Base-by-base conservation (phyloP, 2,113 vertebrate genomes). In the Casuarius casuarius region DNA sequence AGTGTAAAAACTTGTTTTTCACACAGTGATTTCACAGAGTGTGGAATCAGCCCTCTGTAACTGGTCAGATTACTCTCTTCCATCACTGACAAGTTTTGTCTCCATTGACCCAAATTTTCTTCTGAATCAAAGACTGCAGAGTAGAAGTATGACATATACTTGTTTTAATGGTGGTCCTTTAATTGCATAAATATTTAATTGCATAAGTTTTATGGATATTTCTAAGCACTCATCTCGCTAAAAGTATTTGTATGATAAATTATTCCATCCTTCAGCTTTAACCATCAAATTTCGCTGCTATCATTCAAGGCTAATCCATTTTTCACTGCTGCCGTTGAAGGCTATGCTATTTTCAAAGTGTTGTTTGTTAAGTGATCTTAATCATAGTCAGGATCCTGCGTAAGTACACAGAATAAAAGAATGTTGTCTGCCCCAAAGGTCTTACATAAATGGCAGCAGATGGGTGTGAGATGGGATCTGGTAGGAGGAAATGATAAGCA, bases 401-500 rank as follows among this genome's bases (percentile, higher is more conserved):
- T 65, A 51, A 76, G 79, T 35, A 33, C 13, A 19, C 2, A 14
- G 56, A 82, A 56, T 68, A 38, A 66, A 83, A 62, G 31, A 31
- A 40, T 13, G 21, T 25, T 65, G 20, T 38, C 26, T 73, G 4
- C 54, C 67, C 35, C 25, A 15, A 81, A 73, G 25, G 17, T 65
- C 23, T 80, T 61, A 26, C 10, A 8, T 21, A 54, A 38, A 42
- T 10, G 40, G 10, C 17, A 87, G 33, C 29, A 89, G 68, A 51
- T 80, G 33, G 10, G 7, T 3, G 1, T 0, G 0, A 1, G 2
- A 4, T 31, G 79, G 16, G 2, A 4, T 61, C 44, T 87, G 16
- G 6, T 9, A 28, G 73, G 25, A 62, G 21, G 26, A 71, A 66
- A 10, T 58, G 66, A 29, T 25, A 67, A 38, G 2, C 20, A 54